phyloP scores from a whole-genome alignment of 2,113 vertebrate genomes.

The Lepidiolamprologus cunningtoni region DNA sequence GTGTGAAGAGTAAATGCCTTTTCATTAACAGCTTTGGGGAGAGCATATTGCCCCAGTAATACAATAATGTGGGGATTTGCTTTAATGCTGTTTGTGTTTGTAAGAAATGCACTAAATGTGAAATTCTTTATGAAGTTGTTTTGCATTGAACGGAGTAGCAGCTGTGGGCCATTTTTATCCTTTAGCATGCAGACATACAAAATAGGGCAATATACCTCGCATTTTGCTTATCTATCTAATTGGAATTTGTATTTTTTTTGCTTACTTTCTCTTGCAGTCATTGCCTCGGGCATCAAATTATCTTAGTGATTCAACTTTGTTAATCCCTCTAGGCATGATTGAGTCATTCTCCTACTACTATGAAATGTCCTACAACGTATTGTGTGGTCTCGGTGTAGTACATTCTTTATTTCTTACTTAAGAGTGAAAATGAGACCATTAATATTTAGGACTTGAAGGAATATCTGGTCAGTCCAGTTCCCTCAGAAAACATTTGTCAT shows the following conservation, averaged over 20 bases:
- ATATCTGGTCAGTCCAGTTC: not conserved
- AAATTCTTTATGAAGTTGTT: not conserved
- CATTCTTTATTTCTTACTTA: not conserved
- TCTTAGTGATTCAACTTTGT: conserved; percentile 2
- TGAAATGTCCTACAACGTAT: not conserved
- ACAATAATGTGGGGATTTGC: conserved; percentile 6
- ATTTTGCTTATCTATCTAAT: not conserved
- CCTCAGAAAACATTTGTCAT: not conserved
- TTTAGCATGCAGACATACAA: not conserved
- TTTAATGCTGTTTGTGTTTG: not conserved
- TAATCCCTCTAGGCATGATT: not conserved
- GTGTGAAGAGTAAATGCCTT: conserved; percentile 2
- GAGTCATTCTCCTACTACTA: conserved; percentile 21
- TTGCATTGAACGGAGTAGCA: not conserved
- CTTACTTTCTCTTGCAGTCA: not conserved
- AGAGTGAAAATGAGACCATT: conserved; percentile 10
- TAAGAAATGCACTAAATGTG: not conserved
- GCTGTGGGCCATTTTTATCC: not conserved
- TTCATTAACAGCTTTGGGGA: not conserved
- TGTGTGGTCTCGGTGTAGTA: not conserved
- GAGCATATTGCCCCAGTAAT: not conserved
- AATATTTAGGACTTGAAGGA: conserved; percentile 5
- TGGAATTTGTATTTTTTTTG: not conserved
- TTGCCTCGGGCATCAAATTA: conserved; percentile 15
- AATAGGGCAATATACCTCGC: not conserved